These are phyloP conservation scores for Paradoxurus hermaphroditus DNA, from an alignment of 2,113 vertebrate species.

Conservation along the genomic window DNA sequence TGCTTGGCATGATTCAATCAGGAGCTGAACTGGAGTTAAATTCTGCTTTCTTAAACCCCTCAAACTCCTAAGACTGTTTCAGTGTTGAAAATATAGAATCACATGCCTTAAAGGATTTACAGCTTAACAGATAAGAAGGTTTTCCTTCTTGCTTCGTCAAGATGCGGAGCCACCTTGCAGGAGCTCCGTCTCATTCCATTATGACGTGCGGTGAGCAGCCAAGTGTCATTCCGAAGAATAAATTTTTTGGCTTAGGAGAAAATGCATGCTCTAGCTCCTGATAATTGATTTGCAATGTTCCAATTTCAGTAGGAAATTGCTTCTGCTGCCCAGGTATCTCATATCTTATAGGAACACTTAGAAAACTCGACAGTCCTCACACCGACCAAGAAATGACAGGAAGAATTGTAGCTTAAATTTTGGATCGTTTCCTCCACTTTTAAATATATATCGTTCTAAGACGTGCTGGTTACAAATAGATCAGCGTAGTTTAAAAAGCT, in stretches of 20 bases:
- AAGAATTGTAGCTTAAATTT: neutral
- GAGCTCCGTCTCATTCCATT: neutral
- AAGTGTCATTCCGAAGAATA: constrained; percentile 48
- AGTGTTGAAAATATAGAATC: neutral
- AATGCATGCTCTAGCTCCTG: constrained; percentile 34
- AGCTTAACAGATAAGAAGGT: constrained; percentile 45
- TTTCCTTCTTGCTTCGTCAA: neutral
- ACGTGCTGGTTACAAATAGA: constrained; percentile 1
- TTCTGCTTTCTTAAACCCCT: neutral
- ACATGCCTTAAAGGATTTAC: constrained; percentile 45
- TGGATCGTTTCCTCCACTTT: neutral
- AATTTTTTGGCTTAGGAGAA: constrained; percentile 44
- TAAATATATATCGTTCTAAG: constrained; percentile 16
- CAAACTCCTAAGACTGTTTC: constrained; percentile 15
- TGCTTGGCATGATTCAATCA: neutral
- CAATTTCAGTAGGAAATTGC: constrained; percentile 63
- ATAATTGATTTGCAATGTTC: constrained; percentile 61
- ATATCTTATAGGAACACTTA: constrained; percentile 12
- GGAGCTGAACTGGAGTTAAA: neutral
- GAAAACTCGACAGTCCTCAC: constrained; percentile 50
- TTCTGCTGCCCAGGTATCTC: constrained; percentile 22
- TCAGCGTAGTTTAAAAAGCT: constrained; percentile 2
- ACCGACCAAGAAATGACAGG: constrained; percentile 19
- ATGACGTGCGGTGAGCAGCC: neutral
- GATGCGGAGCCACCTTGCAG: neutral